A percentile compares a stretch with the other conserved stretches of the same genome.
These are phyloP conservation scores for Neopipo cinnamomea DNA, from an alignment of 2,113 vertebrate species.

Conservation along the genomic window DNA sequence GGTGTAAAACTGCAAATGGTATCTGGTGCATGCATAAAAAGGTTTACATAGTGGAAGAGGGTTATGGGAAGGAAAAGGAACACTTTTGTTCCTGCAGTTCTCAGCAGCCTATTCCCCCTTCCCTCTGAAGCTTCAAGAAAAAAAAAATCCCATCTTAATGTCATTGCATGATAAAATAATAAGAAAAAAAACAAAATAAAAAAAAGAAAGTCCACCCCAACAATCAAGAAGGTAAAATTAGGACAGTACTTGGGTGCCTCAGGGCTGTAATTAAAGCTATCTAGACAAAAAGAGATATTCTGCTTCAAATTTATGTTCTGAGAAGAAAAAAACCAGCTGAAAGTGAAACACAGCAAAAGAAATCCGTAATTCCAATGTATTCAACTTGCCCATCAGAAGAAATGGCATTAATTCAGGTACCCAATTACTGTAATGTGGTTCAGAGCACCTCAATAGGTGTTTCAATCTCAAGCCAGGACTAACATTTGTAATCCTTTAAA, in stretches of 20 bases:
- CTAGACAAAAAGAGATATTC: slow-evolving; percentile 57
- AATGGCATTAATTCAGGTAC: slow-evolving; percentile 81
- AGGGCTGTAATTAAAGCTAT: slow-evolving; percentile 71
- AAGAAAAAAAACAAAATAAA: not conserved
- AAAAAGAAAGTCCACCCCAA: slow-evolving; percentile 22
- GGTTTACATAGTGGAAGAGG: not conserved
- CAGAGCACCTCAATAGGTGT: slow-evolving; percentile 82
- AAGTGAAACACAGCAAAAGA: slow-evolving; percentile 63
- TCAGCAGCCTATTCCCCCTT: not conserved
- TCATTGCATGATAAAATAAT: slow-evolving; percentile 3
- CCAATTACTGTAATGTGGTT: slow-evolving; percentile 91
- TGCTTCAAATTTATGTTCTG: slow-evolving; percentile 55
- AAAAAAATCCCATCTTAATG: not conserved
- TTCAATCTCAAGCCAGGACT: slow-evolving; percentile 81
- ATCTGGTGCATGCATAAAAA: slow-evolving; percentile 44
- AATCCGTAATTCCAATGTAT: slow-evolving; percentile 66
- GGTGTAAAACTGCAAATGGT: slow-evolving; percentile 23
- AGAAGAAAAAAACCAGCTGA: not conserved
- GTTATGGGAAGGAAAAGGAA: not conserved
- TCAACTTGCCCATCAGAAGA: slow-evolving; percentile 66
- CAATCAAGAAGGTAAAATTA: slow-evolving; percentile 55
- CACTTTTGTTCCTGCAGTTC: not conserved
- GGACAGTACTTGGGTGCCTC: slow-evolving; percentile 38
- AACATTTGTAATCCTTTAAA: slow-evolving; percentile 99
- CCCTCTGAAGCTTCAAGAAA: not conserved